phyloP scores from a whole-genome alignment of 1,140 invertebrate species.

The Apis laboriosa region DNA sequence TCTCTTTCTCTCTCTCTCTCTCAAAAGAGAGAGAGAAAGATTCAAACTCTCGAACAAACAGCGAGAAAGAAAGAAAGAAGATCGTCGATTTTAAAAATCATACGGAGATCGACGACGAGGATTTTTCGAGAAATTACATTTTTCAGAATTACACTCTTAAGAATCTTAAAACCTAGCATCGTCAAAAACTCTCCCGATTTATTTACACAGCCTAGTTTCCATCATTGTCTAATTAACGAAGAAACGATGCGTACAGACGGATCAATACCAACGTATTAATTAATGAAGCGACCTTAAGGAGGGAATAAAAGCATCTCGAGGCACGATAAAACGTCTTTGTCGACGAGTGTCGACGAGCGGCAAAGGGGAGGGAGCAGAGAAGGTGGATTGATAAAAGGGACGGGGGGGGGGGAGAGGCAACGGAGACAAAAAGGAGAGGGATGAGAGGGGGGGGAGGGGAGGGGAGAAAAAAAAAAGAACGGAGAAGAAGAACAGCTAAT shows the following conservation, averaged over 20 bases:
- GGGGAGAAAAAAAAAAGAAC: not conserved
- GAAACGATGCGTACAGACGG: not conserved
- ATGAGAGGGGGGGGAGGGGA: not conserved
- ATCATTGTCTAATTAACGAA: constrained; percentile 5
- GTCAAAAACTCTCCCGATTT: no score
- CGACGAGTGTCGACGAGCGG: not conserved
- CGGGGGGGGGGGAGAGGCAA: not conserved
- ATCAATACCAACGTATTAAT: constrained; percentile 21
- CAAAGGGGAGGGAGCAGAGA: not conserved
- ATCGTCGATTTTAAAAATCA: no score
- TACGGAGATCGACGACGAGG: no score
- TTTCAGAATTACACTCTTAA: no score
- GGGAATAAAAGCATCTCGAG: not conserved
- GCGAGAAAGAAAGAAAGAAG: no score
- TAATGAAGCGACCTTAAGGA: constrained; percentile 19
- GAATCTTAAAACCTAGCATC: no score
- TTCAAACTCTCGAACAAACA: no score
- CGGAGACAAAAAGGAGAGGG: not conserved
- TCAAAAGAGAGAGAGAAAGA: no score
- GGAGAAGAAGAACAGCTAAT: constrained; percentile 51
- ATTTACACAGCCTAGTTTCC: no score
- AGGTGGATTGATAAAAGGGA: constrained; percentile 1
- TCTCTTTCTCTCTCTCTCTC: no score
- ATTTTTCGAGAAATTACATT: no score
- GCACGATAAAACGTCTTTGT: not conserved